These are phyloP conservation scores for Pseudomyrmex dendroicus DNA, from an alignment of 1,140 invertebrate genomes.

Conservation along the genomic window DNA sequence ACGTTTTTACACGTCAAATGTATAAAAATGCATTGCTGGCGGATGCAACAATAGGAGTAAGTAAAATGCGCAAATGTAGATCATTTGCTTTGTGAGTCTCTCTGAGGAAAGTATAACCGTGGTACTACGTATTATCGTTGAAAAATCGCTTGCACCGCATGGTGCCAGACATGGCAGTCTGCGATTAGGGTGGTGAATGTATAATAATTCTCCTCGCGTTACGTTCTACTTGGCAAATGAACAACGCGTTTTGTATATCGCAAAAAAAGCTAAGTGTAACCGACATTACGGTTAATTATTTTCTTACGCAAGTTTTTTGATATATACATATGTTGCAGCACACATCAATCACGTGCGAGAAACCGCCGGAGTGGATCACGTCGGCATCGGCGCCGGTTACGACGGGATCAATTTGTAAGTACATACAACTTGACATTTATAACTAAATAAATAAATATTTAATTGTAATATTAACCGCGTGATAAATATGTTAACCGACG, in stretches of 20 bases:
- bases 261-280: background rate
- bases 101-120: background rate
- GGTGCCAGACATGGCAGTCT: background rate
- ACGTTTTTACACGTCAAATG: slow-evolving; percentile 8
- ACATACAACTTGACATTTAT: no score
- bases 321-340: slow-evolving; percentile 86
- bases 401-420: slow-evolving; percentile 95
- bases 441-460: no score
- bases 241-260: slow-evolving; percentile 19
- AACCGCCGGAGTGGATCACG: slow-evolving; percentile 93
- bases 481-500: background rate
- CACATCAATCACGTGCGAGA: slow-evolving; percentile 95
- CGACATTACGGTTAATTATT: slow-evolving; percentile 37
- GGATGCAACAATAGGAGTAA: slow-evolving; percentile 7
- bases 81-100: slow-evolving; percentile 37
- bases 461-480: background rate
- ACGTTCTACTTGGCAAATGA: slow-evolving; percentile 19
- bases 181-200: slow-evolving; percentile 24
- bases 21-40: slow-evolving; percentile 11
- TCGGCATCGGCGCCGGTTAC: slow-evolving; percentile 95
- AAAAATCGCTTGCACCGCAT: slow-evolving; percentile 21
- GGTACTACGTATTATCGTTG: slow-evolving; percentile 21
- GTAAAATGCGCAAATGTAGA: slow-evolving; percentile 9
- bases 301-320: slow-evolving; percentile 30
- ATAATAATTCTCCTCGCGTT: slow-evolving; percentile 28